phyloP scores from a whole-genome alignment of 1,140 invertebrate genomes.

The Lepidurus apus region DNA sequence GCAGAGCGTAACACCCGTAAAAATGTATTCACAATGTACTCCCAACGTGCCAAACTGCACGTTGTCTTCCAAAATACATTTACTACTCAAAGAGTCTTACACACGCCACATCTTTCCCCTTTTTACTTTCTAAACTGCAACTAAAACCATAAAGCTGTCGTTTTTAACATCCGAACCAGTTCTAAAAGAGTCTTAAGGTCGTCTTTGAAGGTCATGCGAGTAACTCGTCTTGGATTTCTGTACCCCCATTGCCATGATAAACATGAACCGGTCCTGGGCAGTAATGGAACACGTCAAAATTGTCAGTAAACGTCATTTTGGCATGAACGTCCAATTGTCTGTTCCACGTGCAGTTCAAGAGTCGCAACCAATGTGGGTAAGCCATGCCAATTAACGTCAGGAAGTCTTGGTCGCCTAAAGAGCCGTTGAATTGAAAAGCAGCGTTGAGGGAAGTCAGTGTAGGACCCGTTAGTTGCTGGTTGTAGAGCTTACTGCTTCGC shows the following conservation, averaged over 20 bases:
- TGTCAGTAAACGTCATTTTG: background rate
- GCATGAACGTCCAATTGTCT: slow-evolving; percentile 32
- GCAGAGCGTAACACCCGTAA: background rate
- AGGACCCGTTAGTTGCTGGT: slow-evolving; percentile 16
- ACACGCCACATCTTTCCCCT: no score
- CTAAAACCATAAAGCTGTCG: no score
- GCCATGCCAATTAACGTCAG: slow-evolving; percentile 33
- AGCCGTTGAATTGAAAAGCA: slow-evolving; percentile 27
- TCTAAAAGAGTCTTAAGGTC: no score
- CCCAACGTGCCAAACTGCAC: background rate
- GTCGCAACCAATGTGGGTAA: slow-evolving; percentile 31
- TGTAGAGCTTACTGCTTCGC: slow-evolving; percentile 28
- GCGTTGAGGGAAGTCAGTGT: background rate
- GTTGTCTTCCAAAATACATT: background rate
- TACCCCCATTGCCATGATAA: slow-evolving; percentile 34
- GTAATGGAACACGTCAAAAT: slow-evolving; percentile 30
- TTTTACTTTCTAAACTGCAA: no score
- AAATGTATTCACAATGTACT: background rate
- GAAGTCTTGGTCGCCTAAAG: slow-evolving; percentile 35
- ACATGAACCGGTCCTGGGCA: slow-evolving; percentile 27
- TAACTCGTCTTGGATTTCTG: slow-evolving; percentile 25
- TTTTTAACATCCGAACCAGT: no score
- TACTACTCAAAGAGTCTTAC: background rate
- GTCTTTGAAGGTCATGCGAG: background rate
- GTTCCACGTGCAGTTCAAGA: slow-evolving; percentile 35